Evolutionary conservation across 2,888 invertebrate genomes (phyloP), one percentile per base, ranked within the genome.

Genomic region (Microctonus brassicae): DNA sequence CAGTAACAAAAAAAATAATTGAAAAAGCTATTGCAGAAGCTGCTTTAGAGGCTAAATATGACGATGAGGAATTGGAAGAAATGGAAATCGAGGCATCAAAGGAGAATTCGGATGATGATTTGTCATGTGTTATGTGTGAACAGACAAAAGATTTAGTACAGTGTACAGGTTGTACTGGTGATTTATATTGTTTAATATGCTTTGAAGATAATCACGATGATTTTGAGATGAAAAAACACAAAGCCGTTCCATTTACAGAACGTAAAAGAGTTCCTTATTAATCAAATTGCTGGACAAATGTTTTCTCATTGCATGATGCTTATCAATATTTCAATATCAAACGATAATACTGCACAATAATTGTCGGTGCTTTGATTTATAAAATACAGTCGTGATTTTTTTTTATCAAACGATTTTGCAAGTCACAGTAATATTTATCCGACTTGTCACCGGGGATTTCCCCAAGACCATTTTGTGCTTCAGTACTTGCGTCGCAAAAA

Each of bases 61-160:
- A 83, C 0, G 80, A 78, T 20, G 80, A 79, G 17, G 81, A 82
- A 63, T 34, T 78, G 0, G 81, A 83, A 61, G 80, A 82, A 36
- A 78, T 84, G 79, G 82, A 84, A 55, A 64, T 78, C 0, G 82
- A 83, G 74, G 52, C 36, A 3, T 34, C 26, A 47, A 24, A 71
- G 11, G 53, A 26, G 55, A 66, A 70, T 55, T 71, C 70, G 7
- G 80, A 78, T 9, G 79, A 82, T 24, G 82, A 95, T 58, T 94
- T 94, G 3, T 94, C 94, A 90, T 97, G 97, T 88, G 93, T 93
- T 77, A 93, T 96, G 77, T 97, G 97, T 84, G 95, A 95, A 85
- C 93, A 94, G 83, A 83, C 79, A 0, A 93, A 94, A 88, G 94
- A 95, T 1, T 89, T 88, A 9, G 88, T 92, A 75, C 89, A 93